phyloP scores from a whole-genome alignment of 2,797 vertebrate species.

The Anguilla pacifica region DNA sequence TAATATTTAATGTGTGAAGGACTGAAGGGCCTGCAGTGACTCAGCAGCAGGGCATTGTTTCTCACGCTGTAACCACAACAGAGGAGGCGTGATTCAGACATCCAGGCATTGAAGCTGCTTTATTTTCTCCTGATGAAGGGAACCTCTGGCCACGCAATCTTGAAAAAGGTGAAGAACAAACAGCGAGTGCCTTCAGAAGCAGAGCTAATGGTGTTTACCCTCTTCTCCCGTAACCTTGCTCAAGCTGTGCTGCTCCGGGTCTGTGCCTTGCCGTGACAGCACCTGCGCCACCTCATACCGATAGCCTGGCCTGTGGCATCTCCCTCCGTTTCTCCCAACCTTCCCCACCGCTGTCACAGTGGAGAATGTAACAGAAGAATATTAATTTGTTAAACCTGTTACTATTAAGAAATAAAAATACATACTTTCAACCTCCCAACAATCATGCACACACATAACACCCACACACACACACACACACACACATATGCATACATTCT shows the following conservation, averaged over 20 bases:
- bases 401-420: constrained; percentile 20
- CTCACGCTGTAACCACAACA: constrained; percentile 5
- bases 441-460: too few relatives aligned
- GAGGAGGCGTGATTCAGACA: constrained; percentile 26
- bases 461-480: too few relatives aligned
- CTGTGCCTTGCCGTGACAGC: constrained; percentile 54
- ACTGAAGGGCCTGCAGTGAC: constrained; percentile 16
- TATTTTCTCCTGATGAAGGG: constrained; percentile 36
- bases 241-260: constrained; percentile 56
- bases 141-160: constrained; percentile 40
- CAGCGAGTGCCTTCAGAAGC: constrained; percentile 48
- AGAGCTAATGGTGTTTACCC: constrained; percentile 64
- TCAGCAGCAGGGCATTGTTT: neutral
- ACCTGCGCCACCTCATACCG: constrained; percentile 38
- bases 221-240: constrained; percentile 54
- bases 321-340: constrained; percentile 35
- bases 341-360: constrained; percentile 37
- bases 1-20: constrained; percentile 33
- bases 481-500: too few relatives aligned
- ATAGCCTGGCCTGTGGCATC: constrained; percentile 34
- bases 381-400: constrained; percentile 30
- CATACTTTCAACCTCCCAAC: neutral
- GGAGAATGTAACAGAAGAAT: neutral
- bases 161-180: constrained; percentile 42
- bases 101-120: constrained; percentile 22